phyloP scores from a whole-genome alignment of 2,113 vertebrate genomes.

The Syngnathus scovelli region DNA sequence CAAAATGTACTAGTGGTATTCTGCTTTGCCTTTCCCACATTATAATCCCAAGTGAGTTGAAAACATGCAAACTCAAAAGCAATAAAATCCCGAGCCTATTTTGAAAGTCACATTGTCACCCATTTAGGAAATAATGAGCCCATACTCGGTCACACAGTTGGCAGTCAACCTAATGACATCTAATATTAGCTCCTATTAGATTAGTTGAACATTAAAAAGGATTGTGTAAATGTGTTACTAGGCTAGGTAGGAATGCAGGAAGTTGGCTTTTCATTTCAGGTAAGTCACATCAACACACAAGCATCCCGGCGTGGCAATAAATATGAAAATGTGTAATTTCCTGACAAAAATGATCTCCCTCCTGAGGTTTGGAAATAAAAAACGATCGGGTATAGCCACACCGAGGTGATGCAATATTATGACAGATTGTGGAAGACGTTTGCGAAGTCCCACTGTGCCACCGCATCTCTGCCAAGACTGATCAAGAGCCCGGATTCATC shows the following conservation, averaged over 20 bases:
- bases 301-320: not conserved
- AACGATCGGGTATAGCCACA: not conserved
- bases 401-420: slow-evolving; percentile 1
- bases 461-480: slow-evolving; percentile 36
- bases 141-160: not conserved
- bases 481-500: slow-evolving; percentile 38
- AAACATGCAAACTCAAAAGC: not conserved
- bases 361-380: not conserved
- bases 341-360: not conserved
- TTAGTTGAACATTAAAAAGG: slow-evolving; percentile 31
- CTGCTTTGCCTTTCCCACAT: too few relatives aligned
- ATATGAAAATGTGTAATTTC: not conserved
- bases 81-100: not conserved
- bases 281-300: not conserved
- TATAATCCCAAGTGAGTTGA: too few relatives aligned
- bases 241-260: slow-evolving; percentile 1
- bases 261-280: slow-evolving; percentile 7
- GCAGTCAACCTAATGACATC: slow-evolving; percentile 5
- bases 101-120: not conserved
- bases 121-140: slow-evolving; percentile 1
- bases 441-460: slow-evolving; percentile 47
- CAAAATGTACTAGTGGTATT: too few relatives aligned
- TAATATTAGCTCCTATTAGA: slow-evolving; percentile 15
- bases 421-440: slow-evolving; percentile 62
- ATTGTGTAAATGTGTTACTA: slow-evolving; percentile 26